Evolutionary conservation across 1,140 invertebrate species (phyloP).

Genomic region (Hyposmocoma kahamanoa): DNA sequence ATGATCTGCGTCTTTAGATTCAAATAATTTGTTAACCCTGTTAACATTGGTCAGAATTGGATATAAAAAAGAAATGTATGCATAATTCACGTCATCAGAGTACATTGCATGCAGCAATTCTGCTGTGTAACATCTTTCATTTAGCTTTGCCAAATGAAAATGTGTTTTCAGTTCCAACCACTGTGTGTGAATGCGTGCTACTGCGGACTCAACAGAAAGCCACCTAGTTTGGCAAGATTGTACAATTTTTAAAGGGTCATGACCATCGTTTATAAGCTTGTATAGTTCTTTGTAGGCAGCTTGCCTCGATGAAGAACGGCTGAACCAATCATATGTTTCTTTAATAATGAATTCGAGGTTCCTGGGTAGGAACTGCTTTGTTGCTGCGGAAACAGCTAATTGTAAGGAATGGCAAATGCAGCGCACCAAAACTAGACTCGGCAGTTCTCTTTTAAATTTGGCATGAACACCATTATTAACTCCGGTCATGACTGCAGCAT

Average conservation of each 20-base stretch:
- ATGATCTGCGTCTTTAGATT: slow-evolving; percentile 11
- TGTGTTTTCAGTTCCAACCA: slow-evolving; percentile 42
- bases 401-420: slow-evolving; percentile 33
- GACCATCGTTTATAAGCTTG: slow-evolving; percentile 31
- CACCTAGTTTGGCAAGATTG: slow-evolving; percentile 44
- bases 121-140: slow-evolving; percentile 15
- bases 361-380: slow-evolving; percentile 30
- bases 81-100: slow-evolving; percentile 13
- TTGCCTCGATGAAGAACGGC: slow-evolving; percentile 10
- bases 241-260: slow-evolving; percentile 41
- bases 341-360: slow-evolving; percentile 50
- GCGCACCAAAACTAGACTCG: slow-evolving; percentile 20
- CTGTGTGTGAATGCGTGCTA: slow-evolving; percentile 36
- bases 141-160: slow-evolving; percentile 13
- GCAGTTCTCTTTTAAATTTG: slow-evolving; percentile 24
- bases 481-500: slow-evolving; percentile 47
- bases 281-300: slow-evolving; percentile 29
- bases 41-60: slow-evolving; percentile 11
- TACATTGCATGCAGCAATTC: slow-evolving; percentile 14
- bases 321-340: slow-evolving; percentile 30
- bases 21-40: slow-evolving; percentile 12
- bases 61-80: slow-evolving; percentile 14
- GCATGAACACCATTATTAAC: slow-evolving; percentile 42
- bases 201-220: slow-evolving; percentile 42
- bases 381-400: slow-evolving; percentile 25